Conservation (phyloP, 2,888 invertebrate genomes). For the Ornithoptera alexandrae region DNA sequence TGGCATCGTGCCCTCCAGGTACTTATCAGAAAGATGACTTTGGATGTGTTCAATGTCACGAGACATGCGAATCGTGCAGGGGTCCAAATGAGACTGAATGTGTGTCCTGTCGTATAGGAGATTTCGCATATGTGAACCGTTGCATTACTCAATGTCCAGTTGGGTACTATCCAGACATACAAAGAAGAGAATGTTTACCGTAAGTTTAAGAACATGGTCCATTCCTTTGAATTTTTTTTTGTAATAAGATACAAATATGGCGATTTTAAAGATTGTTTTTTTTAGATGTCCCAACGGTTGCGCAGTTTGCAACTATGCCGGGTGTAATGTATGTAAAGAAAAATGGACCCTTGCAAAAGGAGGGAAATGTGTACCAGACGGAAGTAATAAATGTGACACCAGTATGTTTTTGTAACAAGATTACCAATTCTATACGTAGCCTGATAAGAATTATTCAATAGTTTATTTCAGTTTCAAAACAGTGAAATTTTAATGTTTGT, state of each 20-base stretch:
- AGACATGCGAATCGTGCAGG: slow-evolving; percentile 89
- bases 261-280: slow-evolving; percentile 34
- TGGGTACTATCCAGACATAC: slow-evolving; percentile 87
- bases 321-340: slow-evolving; percentile 86
- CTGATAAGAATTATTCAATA: too few relatives aligned
- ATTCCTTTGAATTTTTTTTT: slow-evolving; percentile 27
- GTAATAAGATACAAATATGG: slow-evolving; percentile 29
- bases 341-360: slow-evolving; percentile 88
- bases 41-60: slow-evolving; percentile 88
- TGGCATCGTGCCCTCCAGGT: slow-evolving; percentile 89
- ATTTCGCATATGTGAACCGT: slow-evolving; percentile 85
- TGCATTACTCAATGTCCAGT: slow-evolving; percentile 87
- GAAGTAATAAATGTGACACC: slow-evolving; percentile 87
- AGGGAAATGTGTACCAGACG: slow-evolving; percentile 86
- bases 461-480: too few relatives aligned
- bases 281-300: slow-evolving; percentile 87
- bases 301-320: slow-evolving; percentile 84
- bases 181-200: slow-evolving; percentile 87
- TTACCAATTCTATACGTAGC: too few relatives aligned
- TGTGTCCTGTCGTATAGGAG: slow-evolving; percentile 87
- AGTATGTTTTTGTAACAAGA: slow-evolving; percentile 74
- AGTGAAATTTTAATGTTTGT: too few relatives aligned
- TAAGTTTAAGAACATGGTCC: slow-evolving; percentile 48
- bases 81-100: slow-evolving; percentile 89
- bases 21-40: slow-evolving; percentile 94